A percentile compares a stretch with the other conserved stretches of the same genome.
phyloP scores from a whole-genome alignment of 2,888 invertebrate genomes.

The Nebria brevicollis region DNA sequence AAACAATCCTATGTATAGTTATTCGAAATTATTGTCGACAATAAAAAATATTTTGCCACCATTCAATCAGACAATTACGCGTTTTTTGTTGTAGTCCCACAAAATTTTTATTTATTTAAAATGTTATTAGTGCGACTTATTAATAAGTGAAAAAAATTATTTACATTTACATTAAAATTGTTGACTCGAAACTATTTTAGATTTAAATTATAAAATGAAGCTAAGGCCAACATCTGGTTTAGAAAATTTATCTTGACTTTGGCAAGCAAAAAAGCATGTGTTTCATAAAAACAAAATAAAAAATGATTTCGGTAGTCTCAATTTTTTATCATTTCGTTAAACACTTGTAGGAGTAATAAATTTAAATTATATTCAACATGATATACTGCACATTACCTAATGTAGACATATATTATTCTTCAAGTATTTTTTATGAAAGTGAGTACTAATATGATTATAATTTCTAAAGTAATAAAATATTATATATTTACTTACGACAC shows the following conservation, averaged over 20 bases:
- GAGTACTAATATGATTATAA: conserved; percentile 2
- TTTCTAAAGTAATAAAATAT: background rate
- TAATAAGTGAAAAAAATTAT: no score
- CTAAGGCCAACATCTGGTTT: background rate
- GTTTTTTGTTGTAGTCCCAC: no score
- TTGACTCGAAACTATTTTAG: no score
- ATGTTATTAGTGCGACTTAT: no score
- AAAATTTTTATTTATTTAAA: no score
- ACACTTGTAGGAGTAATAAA: background rate
- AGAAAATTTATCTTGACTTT: background rate
- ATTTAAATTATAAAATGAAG: background rate
- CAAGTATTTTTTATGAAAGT: conserved; percentile 3
- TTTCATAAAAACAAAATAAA: background rate
- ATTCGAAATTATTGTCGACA: no score
- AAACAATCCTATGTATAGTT: no score
- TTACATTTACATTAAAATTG: no score
- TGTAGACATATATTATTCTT: background rate
- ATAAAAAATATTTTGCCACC: no score
- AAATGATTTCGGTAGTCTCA: background rate
- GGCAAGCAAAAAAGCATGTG: background rate
- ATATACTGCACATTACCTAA: background rate
- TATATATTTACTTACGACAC: conserved; percentile 8
- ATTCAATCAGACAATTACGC: no score
- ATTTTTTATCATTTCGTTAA: background rate
- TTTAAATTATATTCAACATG: background rate